Evolutionary conservation across 92 coral and sea anemone species (phyloP).

Genomic region (Parazoanthus darwini): DNA sequence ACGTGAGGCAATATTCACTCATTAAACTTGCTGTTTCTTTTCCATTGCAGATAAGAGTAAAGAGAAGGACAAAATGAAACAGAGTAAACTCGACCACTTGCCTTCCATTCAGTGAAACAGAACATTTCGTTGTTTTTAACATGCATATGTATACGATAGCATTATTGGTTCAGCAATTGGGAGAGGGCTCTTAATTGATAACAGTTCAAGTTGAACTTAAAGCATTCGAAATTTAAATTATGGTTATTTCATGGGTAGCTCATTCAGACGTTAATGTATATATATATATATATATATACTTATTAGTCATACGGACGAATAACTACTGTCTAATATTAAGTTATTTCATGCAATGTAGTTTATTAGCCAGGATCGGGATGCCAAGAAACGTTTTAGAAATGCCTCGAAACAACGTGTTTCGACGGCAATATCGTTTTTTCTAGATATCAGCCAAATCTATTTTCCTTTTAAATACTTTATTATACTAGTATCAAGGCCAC

Average conservation of each 20-base stretch:
- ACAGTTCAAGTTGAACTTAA: neutral
- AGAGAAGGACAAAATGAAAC: conserved; percentile 81
- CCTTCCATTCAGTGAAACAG: conserved; percentile 75
- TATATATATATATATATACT: neutral
- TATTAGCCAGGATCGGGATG: neutral
- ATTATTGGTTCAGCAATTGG: neutral
- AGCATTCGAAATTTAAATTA: neutral
- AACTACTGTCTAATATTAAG: neutral
- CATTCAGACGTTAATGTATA: conserved; percentile 15
- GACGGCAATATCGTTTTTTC: neutral
- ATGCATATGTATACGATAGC: neutral
- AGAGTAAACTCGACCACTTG: conserved; percentile 85
- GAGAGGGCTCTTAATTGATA: neutral
- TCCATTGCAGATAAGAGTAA: conserved; percentile 68
- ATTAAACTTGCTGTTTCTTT: neutral
- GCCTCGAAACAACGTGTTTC: neutral
- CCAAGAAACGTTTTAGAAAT: neutral
- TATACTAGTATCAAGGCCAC: too few species aligned
- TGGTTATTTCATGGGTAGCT: neutral
- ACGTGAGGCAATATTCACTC: neutral
- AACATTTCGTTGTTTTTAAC: neutral
- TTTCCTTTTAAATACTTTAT: too few species aligned
- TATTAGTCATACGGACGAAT: neutral
- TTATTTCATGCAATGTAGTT: neutral
- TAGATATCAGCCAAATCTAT: too few species aligned